These are phyloP conservation scores for Paraescarpia echinospica DNA, from an alignment of 1,140 invertebrate genomes.

Conservation along the genomic window DNA sequence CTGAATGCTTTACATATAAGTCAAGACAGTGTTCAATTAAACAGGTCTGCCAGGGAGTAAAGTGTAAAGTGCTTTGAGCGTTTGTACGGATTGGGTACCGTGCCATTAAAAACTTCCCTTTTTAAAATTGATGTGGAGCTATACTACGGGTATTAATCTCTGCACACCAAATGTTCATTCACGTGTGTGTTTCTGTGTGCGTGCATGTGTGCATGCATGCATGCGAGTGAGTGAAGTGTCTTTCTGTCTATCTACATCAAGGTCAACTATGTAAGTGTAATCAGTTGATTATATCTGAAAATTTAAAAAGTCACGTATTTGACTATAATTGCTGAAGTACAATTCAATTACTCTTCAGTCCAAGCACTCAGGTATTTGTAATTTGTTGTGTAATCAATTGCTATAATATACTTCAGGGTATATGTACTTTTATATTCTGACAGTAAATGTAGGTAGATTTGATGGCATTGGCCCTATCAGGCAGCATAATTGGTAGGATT, in stretches of 20 bases:
- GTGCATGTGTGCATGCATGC: neutral
- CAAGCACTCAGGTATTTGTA: no score
- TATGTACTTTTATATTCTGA: no score
- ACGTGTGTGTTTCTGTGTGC: neutral
- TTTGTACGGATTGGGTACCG: no score
- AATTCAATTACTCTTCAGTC: neutral
- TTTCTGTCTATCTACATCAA: neutral
- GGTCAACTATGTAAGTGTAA: neutral
- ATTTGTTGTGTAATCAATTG: no score
- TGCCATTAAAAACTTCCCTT: no score
- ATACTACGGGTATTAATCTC: no score
- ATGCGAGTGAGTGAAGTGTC: neutral
- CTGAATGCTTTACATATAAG: no score
- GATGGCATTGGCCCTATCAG: neutral
- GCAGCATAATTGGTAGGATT: neutral
- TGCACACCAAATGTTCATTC: neutral
- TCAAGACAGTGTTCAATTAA: no score
- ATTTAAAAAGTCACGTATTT: neutral
- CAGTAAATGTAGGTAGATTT: neutral
- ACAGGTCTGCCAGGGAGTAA: no score
- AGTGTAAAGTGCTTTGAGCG: no score
- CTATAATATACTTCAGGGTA: no score
- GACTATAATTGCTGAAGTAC: neutral
- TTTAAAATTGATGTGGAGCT: no score
- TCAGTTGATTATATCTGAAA: neutral